Percentiles rank a stretch among this genome's conserved stretches.
These are phyloP conservation scores for Brienomyrus brachyistius DNA, from an alignment of 2,113 vertebrate species.

Conservation along the genomic window DNA sequence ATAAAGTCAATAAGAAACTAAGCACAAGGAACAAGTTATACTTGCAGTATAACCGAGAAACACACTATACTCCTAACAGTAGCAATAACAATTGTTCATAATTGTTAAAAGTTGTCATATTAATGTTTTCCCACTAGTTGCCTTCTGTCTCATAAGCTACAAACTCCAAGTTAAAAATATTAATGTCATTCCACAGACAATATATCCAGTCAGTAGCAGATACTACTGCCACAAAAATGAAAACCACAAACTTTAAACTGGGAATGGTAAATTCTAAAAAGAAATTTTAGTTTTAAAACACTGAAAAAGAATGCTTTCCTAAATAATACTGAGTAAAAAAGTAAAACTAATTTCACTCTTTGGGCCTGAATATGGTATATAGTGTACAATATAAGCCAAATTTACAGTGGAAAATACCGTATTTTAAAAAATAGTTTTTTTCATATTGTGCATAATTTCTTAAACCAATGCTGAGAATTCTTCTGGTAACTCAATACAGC, in stretches of 20 bases:
- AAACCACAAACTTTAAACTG: background rate
- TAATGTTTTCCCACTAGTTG: background rate
- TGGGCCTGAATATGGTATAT: background rate
- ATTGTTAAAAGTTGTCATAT: background rate
- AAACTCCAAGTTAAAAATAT: background rate
- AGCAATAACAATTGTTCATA: background rate
- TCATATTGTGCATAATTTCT: background rate
- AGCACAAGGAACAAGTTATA: constrained; percentile 37
- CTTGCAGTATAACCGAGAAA: constrained; percentile 25
- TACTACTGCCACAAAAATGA: background rate
- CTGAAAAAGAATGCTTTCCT: background rate
- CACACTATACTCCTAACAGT: background rate
- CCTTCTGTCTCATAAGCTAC: background rate
- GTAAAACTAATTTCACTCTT: background rate
- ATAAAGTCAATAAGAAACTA: constrained; percentile 48
- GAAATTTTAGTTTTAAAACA: background rate
- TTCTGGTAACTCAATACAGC: background rate
- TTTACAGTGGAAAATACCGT: background rate
- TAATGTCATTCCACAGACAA: background rate
- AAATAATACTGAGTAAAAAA: background rate
- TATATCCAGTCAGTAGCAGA: background rate
- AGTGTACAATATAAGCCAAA: background rate
- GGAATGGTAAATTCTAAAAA: background rate
- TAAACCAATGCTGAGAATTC: background rate
- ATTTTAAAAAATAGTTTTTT: background rate